Conservation (phyloP, 1,140 invertebrate species). For the Steinernema feltiae region DNA sequence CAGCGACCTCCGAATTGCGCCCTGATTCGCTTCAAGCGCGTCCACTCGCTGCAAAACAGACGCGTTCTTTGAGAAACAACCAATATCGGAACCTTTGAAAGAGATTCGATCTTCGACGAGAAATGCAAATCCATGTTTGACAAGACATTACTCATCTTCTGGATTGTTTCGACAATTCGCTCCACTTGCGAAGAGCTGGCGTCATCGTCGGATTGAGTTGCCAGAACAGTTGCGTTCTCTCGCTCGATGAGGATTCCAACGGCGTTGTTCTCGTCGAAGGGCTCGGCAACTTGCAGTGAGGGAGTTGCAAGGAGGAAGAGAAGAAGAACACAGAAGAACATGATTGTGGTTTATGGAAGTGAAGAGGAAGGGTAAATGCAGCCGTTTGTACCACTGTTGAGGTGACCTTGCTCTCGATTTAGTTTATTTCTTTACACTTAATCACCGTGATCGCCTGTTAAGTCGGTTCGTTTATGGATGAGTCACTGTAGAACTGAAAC, state of each 20-base stretch:
- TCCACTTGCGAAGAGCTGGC: background rate
- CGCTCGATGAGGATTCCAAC: background rate
- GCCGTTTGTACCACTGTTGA: background rate
- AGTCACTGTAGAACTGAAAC: too few species aligned
- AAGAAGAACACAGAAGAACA: background rate
- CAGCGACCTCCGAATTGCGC: constrained; percentile 31
- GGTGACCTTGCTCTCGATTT: constrained; percentile 2
- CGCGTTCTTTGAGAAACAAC: background rate
- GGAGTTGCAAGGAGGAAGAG: background rate
- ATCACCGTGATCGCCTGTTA: background rate
- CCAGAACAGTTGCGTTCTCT: background rate
- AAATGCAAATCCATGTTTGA: background rate
- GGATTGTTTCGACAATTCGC: background rate
- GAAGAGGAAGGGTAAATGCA: background rate
- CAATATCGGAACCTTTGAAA: background rate
- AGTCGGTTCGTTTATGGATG: background rate
- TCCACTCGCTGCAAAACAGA: constrained; percentile 36
- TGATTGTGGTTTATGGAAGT: background rate
- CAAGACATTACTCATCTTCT: background rate
- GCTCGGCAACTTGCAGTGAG: background rate
- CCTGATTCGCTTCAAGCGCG: constrained; percentile 34
- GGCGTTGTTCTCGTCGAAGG: background rate
- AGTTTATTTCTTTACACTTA: background rate
- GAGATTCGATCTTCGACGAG: background rate
- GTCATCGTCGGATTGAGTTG: background rate